These are phyloP conservation scores for Ceyx margarethae DNA, from an alignment of 2,113 vertebrate genomes.

Conservation along the genomic window DNA sequence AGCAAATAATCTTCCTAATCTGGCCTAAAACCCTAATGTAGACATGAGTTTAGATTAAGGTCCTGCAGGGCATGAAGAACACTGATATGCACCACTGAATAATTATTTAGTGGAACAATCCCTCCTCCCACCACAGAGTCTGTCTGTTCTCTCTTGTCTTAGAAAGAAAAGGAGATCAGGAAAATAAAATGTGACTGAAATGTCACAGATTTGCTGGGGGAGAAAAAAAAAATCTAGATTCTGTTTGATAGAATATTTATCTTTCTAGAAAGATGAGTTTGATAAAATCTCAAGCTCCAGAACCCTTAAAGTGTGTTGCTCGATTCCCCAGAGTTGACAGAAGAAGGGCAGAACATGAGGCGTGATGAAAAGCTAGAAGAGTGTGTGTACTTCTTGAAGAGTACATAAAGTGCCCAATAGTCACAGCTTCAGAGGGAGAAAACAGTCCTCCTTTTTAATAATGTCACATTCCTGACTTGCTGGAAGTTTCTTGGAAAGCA, in stretches of 20 bases:
- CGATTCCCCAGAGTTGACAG: neutral
- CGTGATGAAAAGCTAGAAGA: neutral
- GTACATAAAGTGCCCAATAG: neutral
- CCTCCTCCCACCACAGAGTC: neutral
- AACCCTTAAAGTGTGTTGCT: neutral
- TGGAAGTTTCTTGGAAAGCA: conserved; percentile 43
- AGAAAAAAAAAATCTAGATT: neutral
- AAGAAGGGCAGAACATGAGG: neutral
- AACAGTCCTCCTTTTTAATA: neutral
- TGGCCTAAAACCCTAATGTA: neutral
- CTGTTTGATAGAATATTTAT: neutral
- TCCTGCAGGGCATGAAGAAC: neutral
- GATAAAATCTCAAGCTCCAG: neutral
- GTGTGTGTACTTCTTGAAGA: neutral
- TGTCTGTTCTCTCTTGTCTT: neutral
- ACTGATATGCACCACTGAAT: neutral
- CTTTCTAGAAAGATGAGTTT: neutral
- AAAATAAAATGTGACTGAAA: neutral
- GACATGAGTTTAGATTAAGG: neutral
- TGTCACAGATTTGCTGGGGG: neutral
- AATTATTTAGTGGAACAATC: neutral
- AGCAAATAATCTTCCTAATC: neutral
- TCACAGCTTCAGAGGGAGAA: neutral
- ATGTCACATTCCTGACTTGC: neutral
- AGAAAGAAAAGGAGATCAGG: neutral